Base-by-base conservation (phyloP, 2,113 vertebrate genomes). In the Xenus cinereus region DNA sequence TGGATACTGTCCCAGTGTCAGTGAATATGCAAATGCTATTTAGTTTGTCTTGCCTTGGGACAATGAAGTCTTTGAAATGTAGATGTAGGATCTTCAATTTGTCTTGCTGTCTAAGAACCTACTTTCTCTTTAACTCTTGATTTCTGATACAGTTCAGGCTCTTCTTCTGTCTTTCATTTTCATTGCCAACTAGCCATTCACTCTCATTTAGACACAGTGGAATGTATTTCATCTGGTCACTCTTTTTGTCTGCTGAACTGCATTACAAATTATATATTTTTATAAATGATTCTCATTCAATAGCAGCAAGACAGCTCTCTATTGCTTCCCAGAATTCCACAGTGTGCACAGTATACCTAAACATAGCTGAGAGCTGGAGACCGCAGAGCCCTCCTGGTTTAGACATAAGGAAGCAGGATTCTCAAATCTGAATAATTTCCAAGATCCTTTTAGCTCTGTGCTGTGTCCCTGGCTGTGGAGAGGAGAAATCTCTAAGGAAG, bases 11-110 rank as follows among this genome's bases (percentile, higher is more conserved):
- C 79, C 71, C 92, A 90, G 57, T 73, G 88, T 10, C 88, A 80
- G 54, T 53, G 75, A 88, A 92, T 93, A 94, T 95, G 95, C 95
- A 97, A 96, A 95, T 95, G 12, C n/a, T 37, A 12, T 50, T 92
- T 96, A 90, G 45, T 93, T 93, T 94, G 59, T 64, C 88, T 95
- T 94, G 88, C 92, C 95, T 77, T 95, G 85, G 94, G 95, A 93
- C 88, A 92, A 37, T 22, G 12, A 93, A 86, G 45, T 53, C 90
- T 96, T 97, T 95, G 96, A 96, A 97, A 92, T 97, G 95, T 33
- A 97, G 85, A 96, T 95, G 67, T 32, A 18, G 54, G 22, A 92
- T 92, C 67, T 86, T 79, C 92, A 90, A 79, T 93, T 93, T 86
- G 50, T 73, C 85, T 94, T 95, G 82, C 83, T 76, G 27, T 56